A percentile compares a stretch with the other conserved stretches of the same genome.
phyloP scores from a whole-genome alignment of 2,888 invertebrate genomes.

The Lutraria lutraria region DNA sequence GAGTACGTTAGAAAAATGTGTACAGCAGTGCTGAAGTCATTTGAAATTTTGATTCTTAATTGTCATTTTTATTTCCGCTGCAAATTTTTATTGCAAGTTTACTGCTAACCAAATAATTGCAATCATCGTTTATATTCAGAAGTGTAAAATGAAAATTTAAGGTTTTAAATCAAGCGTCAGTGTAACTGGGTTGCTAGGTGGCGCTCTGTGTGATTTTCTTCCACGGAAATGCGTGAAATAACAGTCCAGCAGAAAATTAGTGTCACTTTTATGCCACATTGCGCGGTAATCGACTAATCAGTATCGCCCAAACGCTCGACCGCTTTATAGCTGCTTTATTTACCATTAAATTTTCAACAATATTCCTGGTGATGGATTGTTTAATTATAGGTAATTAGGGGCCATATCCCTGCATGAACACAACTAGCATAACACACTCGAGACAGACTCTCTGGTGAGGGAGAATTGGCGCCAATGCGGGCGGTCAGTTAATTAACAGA shows the following conservation, averaged over 20 bases:
- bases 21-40: background rate
- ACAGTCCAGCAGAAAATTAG: slow-evolving; percentile 45
- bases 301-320: slow-evolving; percentile 42
- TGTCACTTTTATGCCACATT: slow-evolving; percentile 54
- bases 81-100: slow-evolving; percentile 19
- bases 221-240: slow-evolving; percentile 27
- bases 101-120: slow-evolving; percentile 25
- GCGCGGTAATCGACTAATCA: slow-evolving; percentile 45
- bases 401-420: slow-evolving; percentile 27
- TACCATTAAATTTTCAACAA: slow-evolving; percentile 54
- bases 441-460: background rate
- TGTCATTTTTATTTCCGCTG: background rate
- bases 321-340: slow-evolving; percentile 52
- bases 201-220: slow-evolving; percentile 17
- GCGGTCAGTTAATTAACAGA: slow-evolving; percentile 17
- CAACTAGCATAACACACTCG: background rate
- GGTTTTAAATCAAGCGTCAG: background rate
- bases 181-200: slow-evolving; percentile 22
- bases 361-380: slow-evolving; percentile 51
- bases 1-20: background rate
- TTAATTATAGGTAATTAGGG: slow-evolving; percentile 50
- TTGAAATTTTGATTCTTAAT: background rate
- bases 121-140: slow-evolving; percentile 3
- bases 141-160: slow-evolving; percentile 13
- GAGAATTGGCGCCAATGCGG: slow-evolving; percentile 15